Percentiles rank a stretch among this genome's conserved stretches.
phyloP scores from a whole-genome alignment of 2,888 invertebrate genomes.

The Boloria selene region DNA sequence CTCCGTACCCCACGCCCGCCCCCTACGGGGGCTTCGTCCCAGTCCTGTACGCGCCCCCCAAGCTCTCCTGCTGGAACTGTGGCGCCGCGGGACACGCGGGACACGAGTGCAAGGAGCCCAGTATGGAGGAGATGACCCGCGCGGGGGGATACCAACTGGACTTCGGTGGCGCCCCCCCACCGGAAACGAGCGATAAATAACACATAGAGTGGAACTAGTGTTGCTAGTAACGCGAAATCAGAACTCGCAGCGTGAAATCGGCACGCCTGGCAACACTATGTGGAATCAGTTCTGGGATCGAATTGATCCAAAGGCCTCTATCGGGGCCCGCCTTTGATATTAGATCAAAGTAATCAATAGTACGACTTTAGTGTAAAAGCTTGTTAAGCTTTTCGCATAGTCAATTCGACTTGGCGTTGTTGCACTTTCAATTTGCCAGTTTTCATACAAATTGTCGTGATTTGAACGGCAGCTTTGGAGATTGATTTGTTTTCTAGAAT shows the following conservation, averaged over 20 bases:
- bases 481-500: conserved; percentile 1
- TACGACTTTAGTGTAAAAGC: conserved; percentile 54
- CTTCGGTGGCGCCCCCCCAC: conserved; percentile 78
- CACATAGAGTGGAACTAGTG: conserved; percentile 35
- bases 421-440: conserved; percentile 62
- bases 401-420: conserved; percentile 50
- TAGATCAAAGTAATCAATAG: conserved; percentile 42
- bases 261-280: neutral
- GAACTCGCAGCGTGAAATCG: conserved; percentile 10
- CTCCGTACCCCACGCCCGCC: conserved; percentile 71
- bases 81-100: conserved; percentile 92
- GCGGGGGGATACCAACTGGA: conserved; percentile 87
- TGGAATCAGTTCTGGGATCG: conserved; percentile 17
- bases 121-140: conserved; percentile 95
- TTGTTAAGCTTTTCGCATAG: conserved; percentile 47
- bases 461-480: neutral
- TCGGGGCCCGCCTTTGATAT: conserved; percentile 9
- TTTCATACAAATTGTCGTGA: neutral
- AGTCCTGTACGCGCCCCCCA: conserved; percentile 82
- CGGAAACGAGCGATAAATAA: conserved; percentile 70
- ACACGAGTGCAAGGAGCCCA: conserved; percentile 93
- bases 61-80: conserved; percentile 95
- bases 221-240: conserved; percentile 21
- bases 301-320: neutral
- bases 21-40: conserved; percentile 75